Base-by-base conservation (phyloP, 2,113 vertebrate species). In the Lepus americanus region DNA sequence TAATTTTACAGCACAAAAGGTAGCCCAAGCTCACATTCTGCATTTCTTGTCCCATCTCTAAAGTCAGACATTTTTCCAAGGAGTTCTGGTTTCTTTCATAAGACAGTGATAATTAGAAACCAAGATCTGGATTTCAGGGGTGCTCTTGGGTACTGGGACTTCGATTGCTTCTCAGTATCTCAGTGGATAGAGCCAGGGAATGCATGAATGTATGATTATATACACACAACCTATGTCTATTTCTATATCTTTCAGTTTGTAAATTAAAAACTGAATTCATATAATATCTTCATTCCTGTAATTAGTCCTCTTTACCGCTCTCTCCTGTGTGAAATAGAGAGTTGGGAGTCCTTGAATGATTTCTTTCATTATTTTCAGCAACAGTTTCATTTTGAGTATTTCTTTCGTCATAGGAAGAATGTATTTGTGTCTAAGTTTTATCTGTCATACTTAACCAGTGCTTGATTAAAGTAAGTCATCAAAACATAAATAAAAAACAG, bases 351-450 rank as follows among this genome's bases (percentile, higher is more conserved):
- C 49, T 93, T 70, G n/a, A 87, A 69, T 74, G 33, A 92, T 31
- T 89, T 82, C 86, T 78, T 49, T 49, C 55, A 16, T 16, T 81
- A 33, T 81, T 87, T 90, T 69, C 49, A 87, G 36, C 27, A 86
- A 20, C 2, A 78, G 0, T 81, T 87, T 73, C 55, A 11, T 90
- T 85, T 88, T 31, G 67, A 39, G 77, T 16, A 55, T 73, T 70
- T 59, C 69, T 83, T 72, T 61, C 16, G 5, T 19, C 6, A 53
- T 33, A 55, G 33, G 14, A 81, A 79, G 88, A 78, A 73, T 78
- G 16, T 53, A 39, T 92, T 76, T 85, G 11, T 83, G 0, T 87
- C 13, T n/a, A 63, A 74, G 53, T 80, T 95, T 90, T 67, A 70
- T 67, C 27, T 86, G 25, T 44, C 61, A 92, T 76, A 70, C 78